Conservation (phyloP, 2,113 vertebrate genomes). For the Morone saxatilis region DNA sequence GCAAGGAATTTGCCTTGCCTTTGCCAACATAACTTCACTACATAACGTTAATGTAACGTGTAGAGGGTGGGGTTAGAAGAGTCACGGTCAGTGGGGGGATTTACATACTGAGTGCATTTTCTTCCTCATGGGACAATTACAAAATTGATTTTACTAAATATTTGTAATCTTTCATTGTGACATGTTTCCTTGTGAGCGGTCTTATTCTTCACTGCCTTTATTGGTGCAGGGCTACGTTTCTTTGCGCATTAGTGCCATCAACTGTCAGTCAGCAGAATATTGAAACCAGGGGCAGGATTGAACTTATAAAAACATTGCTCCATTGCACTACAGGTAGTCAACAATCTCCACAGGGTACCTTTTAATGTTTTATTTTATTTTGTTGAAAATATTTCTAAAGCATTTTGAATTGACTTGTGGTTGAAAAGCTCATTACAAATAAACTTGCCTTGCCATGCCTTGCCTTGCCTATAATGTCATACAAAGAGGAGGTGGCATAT, state of each 20-base stretch:
- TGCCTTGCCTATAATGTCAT: not conserved
- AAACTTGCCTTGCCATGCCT: not conserved
- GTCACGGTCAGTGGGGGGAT: too few relatives aligned
- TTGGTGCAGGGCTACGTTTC: not conserved
- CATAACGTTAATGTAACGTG: too few relatives aligned
- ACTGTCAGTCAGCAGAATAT: not conserved
- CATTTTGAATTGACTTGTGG: not conserved
- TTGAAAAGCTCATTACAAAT: not conserved
- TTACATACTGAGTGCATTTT: not conserved
- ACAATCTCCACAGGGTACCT: not conserved
- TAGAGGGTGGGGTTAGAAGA: too few relatives aligned
- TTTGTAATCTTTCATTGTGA: not conserved
- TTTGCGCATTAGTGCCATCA: not conserved
- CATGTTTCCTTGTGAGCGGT: too few relatives aligned
- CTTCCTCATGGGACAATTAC: not conserved
- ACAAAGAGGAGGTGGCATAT: conserved; percentile 5
- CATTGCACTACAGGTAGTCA: too few relatives aligned
- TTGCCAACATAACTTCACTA: too few relatives aligned
- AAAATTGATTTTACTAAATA: not conserved
- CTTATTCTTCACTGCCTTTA: not conserved
- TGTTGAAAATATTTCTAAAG: not conserved
- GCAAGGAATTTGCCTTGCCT: too few relatives aligned
- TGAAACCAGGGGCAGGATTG: not conserved
- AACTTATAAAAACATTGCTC: not conserved
- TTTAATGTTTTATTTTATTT: not conserved